These are phyloP conservation scores for chimpanzee (Pan troglodytes) DNA, from an alignment of 2,113 vertebrate genomes.

Conservation along the genomic window DNA sequence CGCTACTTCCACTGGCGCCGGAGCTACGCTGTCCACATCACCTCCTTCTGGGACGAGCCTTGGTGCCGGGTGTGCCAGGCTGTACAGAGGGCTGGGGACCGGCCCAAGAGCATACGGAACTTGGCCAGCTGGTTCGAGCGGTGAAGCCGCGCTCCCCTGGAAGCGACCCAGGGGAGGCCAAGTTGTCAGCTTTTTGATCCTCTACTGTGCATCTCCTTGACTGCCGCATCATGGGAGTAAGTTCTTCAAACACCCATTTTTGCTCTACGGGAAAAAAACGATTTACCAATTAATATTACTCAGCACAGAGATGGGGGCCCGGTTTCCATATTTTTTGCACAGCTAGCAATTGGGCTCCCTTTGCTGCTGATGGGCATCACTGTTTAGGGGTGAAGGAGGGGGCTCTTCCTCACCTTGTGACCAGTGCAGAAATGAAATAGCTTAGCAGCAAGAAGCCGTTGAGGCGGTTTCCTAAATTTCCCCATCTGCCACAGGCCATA, in stretches of 20 bases:
- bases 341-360: neutral
- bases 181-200: neutral
- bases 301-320: neutral
- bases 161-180: neutral
- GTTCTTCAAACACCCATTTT: neutral
- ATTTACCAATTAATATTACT: neutral
- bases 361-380: neutral
- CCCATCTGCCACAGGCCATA: neutral
- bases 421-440: neutral
- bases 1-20: slow-evolving; percentile 91
- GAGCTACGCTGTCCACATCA: slow-evolving; percentile 84
- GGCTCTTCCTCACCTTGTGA: neutral
- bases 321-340: neutral
- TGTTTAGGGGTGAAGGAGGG: neutral
- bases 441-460: neutral
- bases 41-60: slow-evolving; percentile 91
- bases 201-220: neutral
- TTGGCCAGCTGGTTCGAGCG: slow-evolving; percentile 89
- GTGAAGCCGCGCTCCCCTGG: slow-evolving; percentile 53
- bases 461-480: neutral
- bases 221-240: neutral
- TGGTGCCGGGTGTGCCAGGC: slow-evolving; percentile 90
- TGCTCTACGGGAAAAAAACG: neutral
- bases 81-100: slow-evolving; percentile 76
- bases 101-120: slow-evolving; percentile 81